phyloP scores from a whole-genome alignment of 1,140 invertebrate species.

The Achatina immaculata region DNA sequence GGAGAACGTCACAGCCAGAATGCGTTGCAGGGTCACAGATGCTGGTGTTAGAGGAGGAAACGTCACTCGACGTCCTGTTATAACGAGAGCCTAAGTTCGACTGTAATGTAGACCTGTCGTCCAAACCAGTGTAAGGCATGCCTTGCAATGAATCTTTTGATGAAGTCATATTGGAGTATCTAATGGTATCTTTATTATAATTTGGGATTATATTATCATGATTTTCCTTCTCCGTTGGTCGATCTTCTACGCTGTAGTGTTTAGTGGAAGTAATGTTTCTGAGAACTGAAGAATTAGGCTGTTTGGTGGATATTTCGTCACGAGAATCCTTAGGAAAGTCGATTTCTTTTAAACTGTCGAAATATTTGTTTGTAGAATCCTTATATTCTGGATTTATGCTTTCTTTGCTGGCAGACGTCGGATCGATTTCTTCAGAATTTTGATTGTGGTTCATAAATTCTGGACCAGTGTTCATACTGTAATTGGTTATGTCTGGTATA shows the following conservation, averaged over 20 bases:
- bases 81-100: not conserved
- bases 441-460: not conserved
- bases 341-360: not conserved
- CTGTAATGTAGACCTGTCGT: not conserved
- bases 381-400: not conserved
- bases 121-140: not conserved
- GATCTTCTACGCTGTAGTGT: not conserved
- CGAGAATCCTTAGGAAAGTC: not conserved
- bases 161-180: not conserved
- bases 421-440: not conserved
- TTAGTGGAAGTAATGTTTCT: not conserved
- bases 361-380: not conserved
- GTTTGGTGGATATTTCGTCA: not conserved
- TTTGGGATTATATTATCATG: not conserved
- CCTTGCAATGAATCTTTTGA: not conserved
- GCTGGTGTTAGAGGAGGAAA: not conserved
- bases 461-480: not conserved
- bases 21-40: constrained; percentile 4
- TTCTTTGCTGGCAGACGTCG: not conserved
- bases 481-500: not conserved
- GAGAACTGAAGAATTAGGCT: not conserved
- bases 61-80: not conserved
- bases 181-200: not conserved
- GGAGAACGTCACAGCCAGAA: constrained; percentile 19
- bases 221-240: not conserved